Base-by-base conservation (phyloP, 2,888 invertebrate genomes). In the Kuschelorhynchus macadamiae region DNA sequence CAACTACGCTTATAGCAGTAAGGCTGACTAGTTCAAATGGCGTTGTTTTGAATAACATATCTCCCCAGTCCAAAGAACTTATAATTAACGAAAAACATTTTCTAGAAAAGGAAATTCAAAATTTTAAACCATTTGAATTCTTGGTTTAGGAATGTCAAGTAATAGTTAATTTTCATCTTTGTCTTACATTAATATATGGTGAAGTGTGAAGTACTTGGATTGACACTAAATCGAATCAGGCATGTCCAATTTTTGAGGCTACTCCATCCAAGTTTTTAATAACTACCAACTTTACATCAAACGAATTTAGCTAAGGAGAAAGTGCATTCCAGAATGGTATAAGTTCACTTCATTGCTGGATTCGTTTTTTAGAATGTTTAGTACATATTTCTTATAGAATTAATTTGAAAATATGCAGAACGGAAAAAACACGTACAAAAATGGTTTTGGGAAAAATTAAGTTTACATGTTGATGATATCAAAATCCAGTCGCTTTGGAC, bases 201-300 rank as follows among this genome's bases (percentile, higher is more conserved):
- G 14, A 46, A 46, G 14, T 46, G 2, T 14, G 4, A 3, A 11
- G 11, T 46, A 20, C 14, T 3, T 8, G 2, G 14, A 46, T 16
- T 9, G 46, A 11, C 2, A 46, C 46, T 46, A 18, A 17, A 46
- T 46, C 46, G 8, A 14, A 9, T 46, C 46, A 46, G 11, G 46
- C 46, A 14, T 46, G 46, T 20, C 46, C 46, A 14, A 46, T 46
- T 14, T 46, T 5, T 12, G 46, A 16, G 17, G 46, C 46, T 11
- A 46, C 46, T 12, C 46, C 46, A 20, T 5, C 46, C 11, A 46
- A 46, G 3, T 46, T 46, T 46, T 14, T 12, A 46, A 46, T 3
- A 8, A 14, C 14, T 12, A 46, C 46, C 11, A 11, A 46, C 17
- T 46, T 46, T 11, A 46, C 11, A 3, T 36, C 36, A n/a, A 3